These are phyloP conservation scores for Raja brachyura DNA, from an alignment of 2,113 vertebrate genomes.

Conservation along the genomic window DNA sequence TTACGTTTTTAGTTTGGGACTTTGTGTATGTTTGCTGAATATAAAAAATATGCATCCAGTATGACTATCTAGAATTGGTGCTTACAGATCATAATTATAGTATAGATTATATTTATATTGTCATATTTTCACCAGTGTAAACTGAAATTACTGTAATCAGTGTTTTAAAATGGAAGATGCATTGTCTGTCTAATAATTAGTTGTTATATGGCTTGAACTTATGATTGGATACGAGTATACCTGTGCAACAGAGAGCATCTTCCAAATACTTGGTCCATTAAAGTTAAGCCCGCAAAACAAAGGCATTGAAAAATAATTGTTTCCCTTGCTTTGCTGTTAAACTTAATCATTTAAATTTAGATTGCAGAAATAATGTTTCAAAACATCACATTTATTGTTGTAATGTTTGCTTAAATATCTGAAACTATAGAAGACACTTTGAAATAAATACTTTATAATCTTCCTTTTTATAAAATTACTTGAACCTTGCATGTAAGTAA, in stretches of 20 bases:
- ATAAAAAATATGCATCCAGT: neutral
- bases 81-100: too few relatives aligned
- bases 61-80: neutral
- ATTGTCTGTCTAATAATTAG: neutral
- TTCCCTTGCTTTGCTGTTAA: constrained; percentile 2
- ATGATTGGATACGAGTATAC: neutral
- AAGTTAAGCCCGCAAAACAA: neutral
- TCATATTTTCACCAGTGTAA: neutral
- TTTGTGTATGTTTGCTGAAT: neutral
- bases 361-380: constrained; percentile 16
- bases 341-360: neutral
- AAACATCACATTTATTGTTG: neutral
- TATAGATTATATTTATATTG: too few relatives aligned
- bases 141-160: neutral
- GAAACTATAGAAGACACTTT: neutral
- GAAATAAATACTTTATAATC: neutral
- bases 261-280: neutral
- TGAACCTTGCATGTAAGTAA: neutral
- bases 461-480: neutral
- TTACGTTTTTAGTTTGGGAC: neutral
- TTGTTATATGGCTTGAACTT: neutral
- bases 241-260: neutral
- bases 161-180: neutral
- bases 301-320: neutral
- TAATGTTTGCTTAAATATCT: constrained; percentile 1